Evolutionary conservation across 2,113 vertebrate species (phyloP).

Genomic region (Heterocephalus glaber): DNA sequence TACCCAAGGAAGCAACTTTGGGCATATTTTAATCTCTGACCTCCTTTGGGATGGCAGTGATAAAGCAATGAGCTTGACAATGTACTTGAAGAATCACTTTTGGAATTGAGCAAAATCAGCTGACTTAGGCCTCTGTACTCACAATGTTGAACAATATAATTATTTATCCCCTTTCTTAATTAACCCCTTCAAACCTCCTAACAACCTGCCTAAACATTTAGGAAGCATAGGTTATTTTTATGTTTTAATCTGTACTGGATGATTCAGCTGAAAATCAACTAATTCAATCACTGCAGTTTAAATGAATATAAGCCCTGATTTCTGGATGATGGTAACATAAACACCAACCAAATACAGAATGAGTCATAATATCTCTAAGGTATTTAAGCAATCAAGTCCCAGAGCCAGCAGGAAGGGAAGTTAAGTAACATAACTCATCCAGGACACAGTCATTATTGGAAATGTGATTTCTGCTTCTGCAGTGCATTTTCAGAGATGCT

Average conservation of each 20-base stretch:
- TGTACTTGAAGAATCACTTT: neutral
- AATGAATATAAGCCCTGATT: slow-evolving; percentile 73
- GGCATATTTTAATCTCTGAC: neutral
- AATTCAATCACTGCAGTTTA: slow-evolving; percentile 65
- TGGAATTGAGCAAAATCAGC: slow-evolving; percentile 4
- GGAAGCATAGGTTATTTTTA: slow-evolving; percentile 67
- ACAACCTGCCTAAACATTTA: slow-evolving; percentile 2
- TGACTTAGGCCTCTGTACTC: neutral
- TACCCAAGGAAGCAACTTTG: neutral
- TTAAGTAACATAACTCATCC: slow-evolving; percentile 22
- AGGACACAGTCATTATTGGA: slow-evolving; percentile 34
- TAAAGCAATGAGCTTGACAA: neutral
- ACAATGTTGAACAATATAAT: neutral
- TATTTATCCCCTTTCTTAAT: slow-evolving; percentile 37
- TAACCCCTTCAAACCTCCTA: slow-evolving; percentile 61
- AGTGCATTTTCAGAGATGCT: neutral
- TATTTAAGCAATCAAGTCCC: slow-evolving; percentile 65
- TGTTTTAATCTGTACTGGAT: slow-evolving; percentile 48
- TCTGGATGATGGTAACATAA: slow-evolving; percentile 65
- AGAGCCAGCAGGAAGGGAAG: slow-evolving; percentile 62
- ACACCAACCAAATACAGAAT: slow-evolving; percentile 50
- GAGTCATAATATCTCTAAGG: slow-evolving; percentile 69
- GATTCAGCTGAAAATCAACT: slow-evolving; percentile 67
- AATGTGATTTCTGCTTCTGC: slow-evolving; percentile 16
- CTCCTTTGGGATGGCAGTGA: neutral